phyloP scores from a whole-genome alignment of 2,113 vertebrate genomes.

The Silurus meridionalis region DNA sequence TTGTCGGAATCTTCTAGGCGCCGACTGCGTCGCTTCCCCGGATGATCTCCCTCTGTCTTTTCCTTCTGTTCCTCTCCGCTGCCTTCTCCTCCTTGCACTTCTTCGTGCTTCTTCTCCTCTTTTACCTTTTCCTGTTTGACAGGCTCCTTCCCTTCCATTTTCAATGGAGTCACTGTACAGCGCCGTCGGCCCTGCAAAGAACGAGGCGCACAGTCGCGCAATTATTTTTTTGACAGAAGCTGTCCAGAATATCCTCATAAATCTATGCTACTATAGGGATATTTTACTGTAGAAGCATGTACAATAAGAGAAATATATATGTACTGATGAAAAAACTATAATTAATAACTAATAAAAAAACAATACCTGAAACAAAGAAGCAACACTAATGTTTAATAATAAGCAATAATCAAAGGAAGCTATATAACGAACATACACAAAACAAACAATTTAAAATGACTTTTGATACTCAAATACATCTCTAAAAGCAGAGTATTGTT shows the following conservation, averaged over 20 bases:
- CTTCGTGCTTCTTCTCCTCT: conserved; percentile 45
- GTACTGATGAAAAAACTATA: no score
- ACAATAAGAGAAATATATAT: neutral
- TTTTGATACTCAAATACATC: neutral
- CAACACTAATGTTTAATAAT: no score
- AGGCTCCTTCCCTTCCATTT: conserved; percentile 78
- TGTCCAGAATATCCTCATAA: neutral
- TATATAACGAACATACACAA: no score
- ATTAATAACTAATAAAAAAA: no score
- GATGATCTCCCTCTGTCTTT: conserved; percentile 71
- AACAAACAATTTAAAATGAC: no score
- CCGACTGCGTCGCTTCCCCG: conserved; percentile 67
- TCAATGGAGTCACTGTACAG: conserved; percentile 73
- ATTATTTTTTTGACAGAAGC: neutral
- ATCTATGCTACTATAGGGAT: neutral
- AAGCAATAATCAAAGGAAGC: no score
- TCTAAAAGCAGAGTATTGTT: neutral
- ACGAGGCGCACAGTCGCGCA: neutral
- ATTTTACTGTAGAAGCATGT: neutral
- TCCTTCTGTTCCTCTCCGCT: conserved; percentile 74
- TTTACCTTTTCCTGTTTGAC: conserved; percentile 64
- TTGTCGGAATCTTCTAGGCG: conserved; percentile 87
- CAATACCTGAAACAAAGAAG: no score
- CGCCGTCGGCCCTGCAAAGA: conserved; percentile 78
- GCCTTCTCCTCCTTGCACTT: conserved; percentile 72